Percentiles rank a stretch among this genome's conserved stretches.
phyloP scores from a whole-genome alignment of 2,797 vertebrate genomes.

The Xyrichtys novacula region DNA sequence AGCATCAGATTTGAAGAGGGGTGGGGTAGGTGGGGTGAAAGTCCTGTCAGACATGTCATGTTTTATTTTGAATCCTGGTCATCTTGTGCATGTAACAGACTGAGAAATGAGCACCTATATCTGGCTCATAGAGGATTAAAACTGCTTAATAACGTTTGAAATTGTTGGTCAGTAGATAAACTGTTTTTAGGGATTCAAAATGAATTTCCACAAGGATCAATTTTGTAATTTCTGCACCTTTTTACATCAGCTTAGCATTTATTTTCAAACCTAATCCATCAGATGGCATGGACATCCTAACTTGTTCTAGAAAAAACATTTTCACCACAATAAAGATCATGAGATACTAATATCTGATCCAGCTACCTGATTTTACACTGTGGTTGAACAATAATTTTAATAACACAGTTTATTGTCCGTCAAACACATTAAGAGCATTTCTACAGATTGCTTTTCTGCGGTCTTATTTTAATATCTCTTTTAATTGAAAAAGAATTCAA shows the following conservation, averaged over 20 bases:
- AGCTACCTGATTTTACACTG: not conserved
- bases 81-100: not conserved
- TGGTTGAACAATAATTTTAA: not conserved
- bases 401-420: not conserved
- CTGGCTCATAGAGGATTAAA: no score
- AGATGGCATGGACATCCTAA: no score
- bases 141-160: not conserved
- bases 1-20: constrained; percentile 35
- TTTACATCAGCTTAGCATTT: not conserved
- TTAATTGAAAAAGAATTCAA: no score
- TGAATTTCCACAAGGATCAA: not conserved
- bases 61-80: constrained; percentile 21
- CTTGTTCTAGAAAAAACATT: no score
- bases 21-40: constrained; percentile 27
- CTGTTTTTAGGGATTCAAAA: not conserved
- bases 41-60: constrained; percentile 43
- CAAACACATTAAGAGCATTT: constrained; percentile 3
- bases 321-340: not conserved
- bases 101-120: constrained; percentile 8
- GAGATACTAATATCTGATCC: not conserved
- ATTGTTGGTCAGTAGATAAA: no score
- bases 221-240: not conserved
- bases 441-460: not conserved
- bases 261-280: no score
- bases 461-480: not conserved